Conservation (phyloP, 1,140 invertebrate species). For the Drosophila lini region DNA sequence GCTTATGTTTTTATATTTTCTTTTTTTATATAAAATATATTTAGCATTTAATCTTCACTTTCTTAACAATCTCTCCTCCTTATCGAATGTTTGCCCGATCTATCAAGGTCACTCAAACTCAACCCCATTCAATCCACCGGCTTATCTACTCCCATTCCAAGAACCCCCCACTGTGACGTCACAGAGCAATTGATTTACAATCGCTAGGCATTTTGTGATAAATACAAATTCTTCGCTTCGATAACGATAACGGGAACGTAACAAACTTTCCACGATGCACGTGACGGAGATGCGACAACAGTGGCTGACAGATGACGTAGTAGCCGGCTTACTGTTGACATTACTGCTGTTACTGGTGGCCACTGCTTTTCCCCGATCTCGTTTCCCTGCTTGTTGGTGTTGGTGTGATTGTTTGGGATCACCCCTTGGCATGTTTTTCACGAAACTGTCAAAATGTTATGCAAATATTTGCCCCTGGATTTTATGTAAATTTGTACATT, state of each 20-base stretch:
- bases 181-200: slow-evolving; percentile 66
- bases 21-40: not conserved
- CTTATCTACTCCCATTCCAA: slow-evolving; percentile 22
- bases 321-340: slow-evolving; percentile 16
- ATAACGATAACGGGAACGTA: slow-evolving; percentile 16
- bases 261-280: slow-evolving; percentile 67
- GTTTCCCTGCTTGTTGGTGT: slow-evolving; percentile 11
- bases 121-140: slow-evolving; percentile 9
- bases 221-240: slow-evolving; percentile 45
- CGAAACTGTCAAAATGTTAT: slow-evolving; percentile 79
- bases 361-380: slow-evolving; percentile 11
- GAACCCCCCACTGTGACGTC: slow-evolving; percentile 26
- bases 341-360: slow-evolving; percentile 19
- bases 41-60: not conserved
- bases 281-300: slow-evolving; percentile 59
- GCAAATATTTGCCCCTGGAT: slow-evolving; percentile 70
- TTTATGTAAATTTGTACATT: slow-evolving; percentile 68
- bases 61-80: not conserved
- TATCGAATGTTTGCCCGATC: slow-evolving; percentile 14
- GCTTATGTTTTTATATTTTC: too few relatives aligned
- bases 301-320: slow-evolving; percentile 46
- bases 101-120: slow-evolving; percentile 14
- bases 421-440: slow-evolving; percentile 76
- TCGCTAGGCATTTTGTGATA: slow-evolving; percentile 56
- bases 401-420: slow-evolving; percentile 57